Evolutionary conservation across 2,113 vertebrate genomes (phyloP).

Genomic region (Hoplias malabaricus): DNA sequence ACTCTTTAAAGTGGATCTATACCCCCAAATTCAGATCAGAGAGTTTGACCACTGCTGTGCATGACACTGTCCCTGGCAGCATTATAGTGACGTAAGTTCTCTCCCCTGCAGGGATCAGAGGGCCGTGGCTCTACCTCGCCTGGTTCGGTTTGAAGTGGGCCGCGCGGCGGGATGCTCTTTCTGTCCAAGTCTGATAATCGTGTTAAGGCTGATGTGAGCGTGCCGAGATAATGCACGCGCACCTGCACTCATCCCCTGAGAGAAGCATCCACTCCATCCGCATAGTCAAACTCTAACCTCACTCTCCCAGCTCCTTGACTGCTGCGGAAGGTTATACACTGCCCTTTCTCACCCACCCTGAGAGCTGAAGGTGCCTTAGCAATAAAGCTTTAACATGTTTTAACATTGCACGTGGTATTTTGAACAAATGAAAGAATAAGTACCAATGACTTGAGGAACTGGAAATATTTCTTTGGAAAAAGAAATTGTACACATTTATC

Average conservation of each 20-base stretch:
- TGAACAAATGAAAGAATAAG: no score
- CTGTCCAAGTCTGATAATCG: slow-evolving; percentile 51
- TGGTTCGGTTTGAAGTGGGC: slow-evolving; percentile 15
- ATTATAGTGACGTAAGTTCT: not conserved
- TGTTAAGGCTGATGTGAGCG: slow-evolving; percentile 42
- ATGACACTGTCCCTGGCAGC: not conserved
- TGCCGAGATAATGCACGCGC: slow-evolving; percentile 34
- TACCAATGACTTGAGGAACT: no score
- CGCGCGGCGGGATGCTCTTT: not conserved
- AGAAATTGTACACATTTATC: no score
- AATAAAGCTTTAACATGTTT: not conserved
- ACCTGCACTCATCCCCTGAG: not conserved
- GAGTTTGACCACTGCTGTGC: not conserved
- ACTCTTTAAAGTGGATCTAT: slow-evolving; percentile 10
- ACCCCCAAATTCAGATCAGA: not conserved
- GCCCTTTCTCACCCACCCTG: not conserved
- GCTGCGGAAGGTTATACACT: not conserved
- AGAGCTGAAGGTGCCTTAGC: not conserved
- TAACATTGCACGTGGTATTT: no score
- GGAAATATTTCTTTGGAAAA: no score
- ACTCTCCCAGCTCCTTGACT: not conserved
- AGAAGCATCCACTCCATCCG: not conserved
- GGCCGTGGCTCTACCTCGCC: slow-evolving; percentile 10
- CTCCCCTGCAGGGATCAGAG: slow-evolving; percentile 35
- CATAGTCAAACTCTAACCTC: not conserved